Conservation (phyloP, 92 coral and sea anemone species). For the Phenganax stokvisi region DNA sequence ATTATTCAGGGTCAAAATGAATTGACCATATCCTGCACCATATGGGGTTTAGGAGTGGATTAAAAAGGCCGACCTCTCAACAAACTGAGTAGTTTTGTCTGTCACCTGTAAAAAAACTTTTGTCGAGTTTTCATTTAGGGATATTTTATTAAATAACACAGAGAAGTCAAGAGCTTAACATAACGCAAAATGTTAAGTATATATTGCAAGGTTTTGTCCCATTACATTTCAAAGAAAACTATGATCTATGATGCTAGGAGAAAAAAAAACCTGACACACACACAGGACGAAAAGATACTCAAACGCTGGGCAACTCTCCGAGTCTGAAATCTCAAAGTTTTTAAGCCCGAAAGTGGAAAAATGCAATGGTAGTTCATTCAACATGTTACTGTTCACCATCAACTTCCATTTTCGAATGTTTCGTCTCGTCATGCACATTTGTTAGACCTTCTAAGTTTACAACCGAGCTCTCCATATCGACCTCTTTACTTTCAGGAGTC, state of each 20-base stretch:
- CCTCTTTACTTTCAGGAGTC: neutral
- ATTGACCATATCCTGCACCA: neutral
- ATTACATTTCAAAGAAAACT: no score
- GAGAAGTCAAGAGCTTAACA: no score
- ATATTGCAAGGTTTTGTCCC: no score
- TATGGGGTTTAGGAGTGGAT: no score
- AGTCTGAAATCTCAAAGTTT: neutral
- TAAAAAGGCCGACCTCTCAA: no score
- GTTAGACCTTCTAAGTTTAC: neutral
- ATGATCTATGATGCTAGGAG: no score
- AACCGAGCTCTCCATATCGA: neutral
- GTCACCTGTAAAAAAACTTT: no score
- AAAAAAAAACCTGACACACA: no score
- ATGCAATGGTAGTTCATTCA: neutral
- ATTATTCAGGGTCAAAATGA: neutral
- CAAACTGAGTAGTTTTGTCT: no score
- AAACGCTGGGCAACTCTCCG: neutral
- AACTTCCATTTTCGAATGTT: slow-evolving; percentile 22
- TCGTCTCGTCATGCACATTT: neutral
- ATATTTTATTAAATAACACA: no score
- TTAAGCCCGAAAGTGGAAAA: neutral
- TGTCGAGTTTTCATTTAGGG: no score
- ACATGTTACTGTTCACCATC: neutral
- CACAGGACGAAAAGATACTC: neutral
- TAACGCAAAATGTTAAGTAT: no score